Conservation (phyloP, 2,113 vertebrate species). For the Strigops habroptila region DNA sequence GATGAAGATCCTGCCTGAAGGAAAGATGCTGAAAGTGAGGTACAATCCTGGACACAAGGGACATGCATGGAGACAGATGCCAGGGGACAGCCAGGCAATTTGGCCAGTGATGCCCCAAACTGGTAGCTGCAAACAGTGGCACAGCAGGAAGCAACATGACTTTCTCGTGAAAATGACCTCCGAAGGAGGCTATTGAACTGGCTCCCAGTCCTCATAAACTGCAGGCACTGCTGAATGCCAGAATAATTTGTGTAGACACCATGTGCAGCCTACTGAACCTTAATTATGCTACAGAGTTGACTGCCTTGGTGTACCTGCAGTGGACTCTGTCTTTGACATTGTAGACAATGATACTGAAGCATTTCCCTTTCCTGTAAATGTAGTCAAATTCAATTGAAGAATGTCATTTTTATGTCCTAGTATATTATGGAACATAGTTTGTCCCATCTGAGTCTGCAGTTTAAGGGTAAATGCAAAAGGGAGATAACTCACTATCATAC, state of each 20-base stretch:
- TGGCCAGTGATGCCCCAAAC: not conserved
- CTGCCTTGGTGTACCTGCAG: not conserved
- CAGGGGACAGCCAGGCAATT: not conserved
- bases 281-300: not conserved
- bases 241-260: not conserved
- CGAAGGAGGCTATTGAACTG: not conserved
- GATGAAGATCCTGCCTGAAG: not conserved
- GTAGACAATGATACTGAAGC: not conserved
- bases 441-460: not conserved
- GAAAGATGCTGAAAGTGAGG: not conserved
- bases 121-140: not conserved
- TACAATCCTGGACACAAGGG: not conserved
- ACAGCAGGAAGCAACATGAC: not conserved
- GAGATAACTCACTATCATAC: conserved; percentile 10
- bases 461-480: not conserved
- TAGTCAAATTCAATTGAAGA: not conserved
- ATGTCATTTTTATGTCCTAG: not conserved
- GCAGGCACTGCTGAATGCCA: not conserved
- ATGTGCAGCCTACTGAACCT: not conserved
- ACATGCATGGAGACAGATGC: not conserved
- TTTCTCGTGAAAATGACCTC: not conserved
- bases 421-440: not conserved
- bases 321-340: not conserved
- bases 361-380: not conserved
- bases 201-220: not conserved